These are phyloP conservation scores for Apogon talboti DNA, from an alignment of 2,797 vertebrate genomes.

Conservation along the genomic window DNA sequence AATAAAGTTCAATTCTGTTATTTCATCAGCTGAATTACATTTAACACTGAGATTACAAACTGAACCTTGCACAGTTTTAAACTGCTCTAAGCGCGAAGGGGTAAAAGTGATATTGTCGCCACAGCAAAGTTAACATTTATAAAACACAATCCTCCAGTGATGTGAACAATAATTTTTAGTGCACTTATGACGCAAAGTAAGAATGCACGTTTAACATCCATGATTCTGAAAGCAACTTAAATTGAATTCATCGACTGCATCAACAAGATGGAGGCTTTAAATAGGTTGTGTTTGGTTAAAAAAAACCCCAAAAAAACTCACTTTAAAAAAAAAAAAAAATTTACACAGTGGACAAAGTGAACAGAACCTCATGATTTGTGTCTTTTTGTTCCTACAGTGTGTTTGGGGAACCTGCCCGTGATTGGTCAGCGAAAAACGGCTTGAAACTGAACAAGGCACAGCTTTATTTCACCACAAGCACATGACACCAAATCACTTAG, in stretches of 20 bases:
- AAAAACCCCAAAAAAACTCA: too few relatives aligned
- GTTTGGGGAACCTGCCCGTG: not conserved
- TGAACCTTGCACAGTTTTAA: conserved; percentile 3
- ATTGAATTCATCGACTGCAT: not conserved
- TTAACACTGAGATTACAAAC: conserved; percentile 26
- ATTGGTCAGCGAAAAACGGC: not conserved
- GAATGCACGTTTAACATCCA: not conserved
- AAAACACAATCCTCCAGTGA: conserved; percentile 48
- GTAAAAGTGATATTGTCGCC: conserved; percentile 7
- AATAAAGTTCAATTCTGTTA: not conserved
- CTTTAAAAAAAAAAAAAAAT: too few relatives aligned
- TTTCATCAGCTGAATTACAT: not conserved
- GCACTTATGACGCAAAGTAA: conserved; percentile 32
- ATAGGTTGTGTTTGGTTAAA: too few relatives aligned
- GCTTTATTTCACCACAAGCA: not conserved
- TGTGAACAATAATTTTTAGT: conserved; percentile 56
- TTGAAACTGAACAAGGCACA: conserved; percentile 44
- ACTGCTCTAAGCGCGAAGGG: not conserved
- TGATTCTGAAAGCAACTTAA: not conserved
- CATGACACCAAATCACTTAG: conserved; percentile 3
- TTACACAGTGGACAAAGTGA: too few relatives aligned
- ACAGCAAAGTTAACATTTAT: not conserved
- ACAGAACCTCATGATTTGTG: too few relatives aligned
- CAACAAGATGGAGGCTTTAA: not conserved
- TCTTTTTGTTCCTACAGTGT: not conserved